These are phyloP conservation scores for Aptenodytes forsteri DNA, from an alignment of 2,113 vertebrate species.

Conservation along the genomic window DNA sequence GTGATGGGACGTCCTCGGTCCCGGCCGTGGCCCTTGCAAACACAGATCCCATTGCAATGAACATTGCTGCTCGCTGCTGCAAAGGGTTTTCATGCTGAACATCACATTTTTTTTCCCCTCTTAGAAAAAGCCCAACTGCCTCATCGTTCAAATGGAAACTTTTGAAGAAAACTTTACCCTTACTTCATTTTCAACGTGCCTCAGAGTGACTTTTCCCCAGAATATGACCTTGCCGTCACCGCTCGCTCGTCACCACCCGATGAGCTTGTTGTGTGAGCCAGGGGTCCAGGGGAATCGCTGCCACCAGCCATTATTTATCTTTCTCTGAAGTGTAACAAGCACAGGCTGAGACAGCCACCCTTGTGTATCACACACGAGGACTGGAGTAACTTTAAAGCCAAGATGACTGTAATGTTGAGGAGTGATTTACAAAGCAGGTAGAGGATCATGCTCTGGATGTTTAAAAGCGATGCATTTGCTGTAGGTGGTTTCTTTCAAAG, in stretches of 20 bases:
- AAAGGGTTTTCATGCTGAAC: neutral
- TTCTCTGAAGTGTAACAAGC: neutral
- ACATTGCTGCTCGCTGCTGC: neutral
- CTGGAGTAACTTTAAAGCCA: neutral
- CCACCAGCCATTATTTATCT: neutral
- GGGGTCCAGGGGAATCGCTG: neutral
- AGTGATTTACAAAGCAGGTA: neutral
- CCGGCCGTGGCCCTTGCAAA: neutral
- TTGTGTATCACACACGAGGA: neutral
- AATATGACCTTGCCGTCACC: neutral
- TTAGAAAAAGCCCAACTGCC: neutral
- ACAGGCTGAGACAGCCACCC: neutral
- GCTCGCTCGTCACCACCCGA: fast-evolving
- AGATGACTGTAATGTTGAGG: neutral
- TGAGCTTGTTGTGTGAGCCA: neutral
- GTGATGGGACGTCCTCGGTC: neutral
- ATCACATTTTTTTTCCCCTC: fast-evolving
- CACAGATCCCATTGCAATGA: neutral
- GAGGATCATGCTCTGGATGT: neutral
- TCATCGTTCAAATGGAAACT: neutral
- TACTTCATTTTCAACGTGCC: neutral
- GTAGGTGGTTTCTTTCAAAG: neutral
- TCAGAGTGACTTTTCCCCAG: neutral
- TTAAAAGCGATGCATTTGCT: neutral
- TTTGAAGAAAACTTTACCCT: neutral